phyloP scores from a whole-genome alignment of 2,888 invertebrate genomes.

The Neoitamus cyanurus region DNA sequence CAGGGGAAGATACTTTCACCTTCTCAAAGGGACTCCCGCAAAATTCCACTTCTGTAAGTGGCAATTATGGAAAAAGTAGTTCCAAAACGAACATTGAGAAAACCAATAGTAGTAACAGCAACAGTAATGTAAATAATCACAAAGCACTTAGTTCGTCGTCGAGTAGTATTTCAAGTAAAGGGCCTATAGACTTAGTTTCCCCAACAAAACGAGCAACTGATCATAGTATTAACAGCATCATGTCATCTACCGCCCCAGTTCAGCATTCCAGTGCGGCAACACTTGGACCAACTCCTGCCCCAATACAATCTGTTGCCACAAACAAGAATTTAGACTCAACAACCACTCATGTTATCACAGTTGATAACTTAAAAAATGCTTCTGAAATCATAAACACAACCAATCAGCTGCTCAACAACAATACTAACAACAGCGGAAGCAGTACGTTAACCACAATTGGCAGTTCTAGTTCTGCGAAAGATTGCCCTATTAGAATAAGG shows the following conservation, averaged over 20 bases:
- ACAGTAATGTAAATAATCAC: conserved; percentile 48
- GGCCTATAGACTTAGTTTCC: conserved; percentile 57
- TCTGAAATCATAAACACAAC: conserved; percentile 64
- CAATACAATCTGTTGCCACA: conserved; percentile 1
- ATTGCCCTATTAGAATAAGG: conserved; percentile 50
- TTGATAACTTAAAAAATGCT: conserved; percentile 63
- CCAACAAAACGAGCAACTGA: conserved; percentile 60
- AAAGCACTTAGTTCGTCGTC: conserved; percentile 49
- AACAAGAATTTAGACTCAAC: conserved; percentile 28
- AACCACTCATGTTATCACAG: conserved; percentile 61
- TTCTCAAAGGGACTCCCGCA: background rate
- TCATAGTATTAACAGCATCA: conserved; percentile 63
- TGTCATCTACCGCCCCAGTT: conserved; percentile 55
- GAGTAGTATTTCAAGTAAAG: conserved; percentile 51
- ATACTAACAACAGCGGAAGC: conserved; percentile 38
- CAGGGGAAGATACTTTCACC: background rate
- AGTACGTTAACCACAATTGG: background rate
- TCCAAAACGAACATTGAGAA: conserved; percentile 31
- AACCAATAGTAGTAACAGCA: conserved; percentile 15
- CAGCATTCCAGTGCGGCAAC: conserved; percentile 49
- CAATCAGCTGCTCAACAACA: conserved; percentile 59
- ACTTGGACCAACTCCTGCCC: background rate
- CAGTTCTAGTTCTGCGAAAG: conserved; percentile 18
- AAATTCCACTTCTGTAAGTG: conserved; percentile 8
- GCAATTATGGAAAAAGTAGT: conserved; percentile 34